Percentiles rank a stretch among this genome's conserved stretches.
Conservation (phyloP, 64 coral and sea anemone genomes). For the Montipora foliosa region DNA sequence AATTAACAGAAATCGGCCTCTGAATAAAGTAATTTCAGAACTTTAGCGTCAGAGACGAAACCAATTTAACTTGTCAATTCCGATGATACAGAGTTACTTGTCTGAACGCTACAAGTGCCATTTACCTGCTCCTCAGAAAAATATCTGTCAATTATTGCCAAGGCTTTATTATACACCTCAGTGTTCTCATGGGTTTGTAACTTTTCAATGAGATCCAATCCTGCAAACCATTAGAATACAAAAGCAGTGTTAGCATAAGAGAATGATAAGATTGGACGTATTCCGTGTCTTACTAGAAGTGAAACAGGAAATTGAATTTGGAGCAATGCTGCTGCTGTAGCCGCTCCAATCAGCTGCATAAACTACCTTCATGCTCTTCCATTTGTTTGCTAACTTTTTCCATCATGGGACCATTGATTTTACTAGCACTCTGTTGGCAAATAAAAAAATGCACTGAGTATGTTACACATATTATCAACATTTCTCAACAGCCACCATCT, state of each 20-base stretch:
- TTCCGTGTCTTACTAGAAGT: too few relatives aligned
- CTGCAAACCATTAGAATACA: background rate
- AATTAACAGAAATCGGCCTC: too few relatives aligned
- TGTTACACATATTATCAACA: too few relatives aligned
- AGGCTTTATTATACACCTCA: constrained; percentile 53
- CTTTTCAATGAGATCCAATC: constrained; percentile 47
- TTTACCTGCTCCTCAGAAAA: constrained; percentile 63
- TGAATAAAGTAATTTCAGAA: too few relatives aligned
- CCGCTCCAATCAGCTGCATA: background rate
- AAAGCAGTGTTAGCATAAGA: background rate
- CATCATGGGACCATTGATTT: background rate
- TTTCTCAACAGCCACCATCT: too few relatives aligned
- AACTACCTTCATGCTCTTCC: constrained; percentile 1
- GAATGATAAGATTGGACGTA: too few relatives aligned
- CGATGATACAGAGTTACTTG: too few relatives aligned
- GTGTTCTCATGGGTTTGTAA: constrained; percentile 57
- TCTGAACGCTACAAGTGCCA: too few relatives aligned
- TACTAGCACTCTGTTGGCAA: background rate
- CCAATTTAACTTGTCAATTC: too few relatives aligned
- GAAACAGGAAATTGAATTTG: too few relatives aligned
- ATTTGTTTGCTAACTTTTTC: constrained; percentile 17
- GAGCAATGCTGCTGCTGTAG: too few relatives aligned
- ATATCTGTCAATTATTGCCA: constrained; percentile 70
- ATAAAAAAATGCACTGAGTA: background rate
- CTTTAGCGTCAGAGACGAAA: too few relatives aligned